Evolutionary conservation across 1,140 invertebrate genomes (phyloP), one percentile per base, ranked within the genome.

Genomic region (Pogonus chalceus): DNA sequence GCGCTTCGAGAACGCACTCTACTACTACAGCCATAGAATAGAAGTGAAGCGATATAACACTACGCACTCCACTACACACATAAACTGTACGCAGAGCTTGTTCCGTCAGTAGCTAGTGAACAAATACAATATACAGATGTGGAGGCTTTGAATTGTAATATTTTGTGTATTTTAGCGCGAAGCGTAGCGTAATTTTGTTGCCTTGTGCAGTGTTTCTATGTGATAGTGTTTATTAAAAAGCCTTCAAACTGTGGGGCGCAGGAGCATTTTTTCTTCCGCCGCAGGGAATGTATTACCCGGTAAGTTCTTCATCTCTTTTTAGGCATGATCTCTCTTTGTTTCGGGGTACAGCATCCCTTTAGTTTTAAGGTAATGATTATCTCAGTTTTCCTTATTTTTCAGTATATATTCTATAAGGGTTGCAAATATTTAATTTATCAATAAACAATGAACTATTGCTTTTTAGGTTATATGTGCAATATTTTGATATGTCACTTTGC

Each of bases 211-310:
- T 62, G 57, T 61, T 60, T 58, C 60, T 63, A 56, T 60, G 58
- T 62, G 62, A 56, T 52, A 60, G 57, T 54, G 56, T 62, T 65
- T 63, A 56, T 56, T 35, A 79, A 80, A 84, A 82, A 85, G 82
- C 85, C 81, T 81, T 83, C 88, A 90, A 90, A 82, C 87, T 91
- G 87, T 91, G 88, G 88, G 87, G 87, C 78, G 86, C 88, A 79
- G 87, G 87, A 77, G 85, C 87, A 75, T 90, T 88, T 79, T 88
- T 90, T 77, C 84, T 91, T 82, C 85, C 87, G 82, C 85, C 86
- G 74, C 87, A 90, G 83, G 87, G 87, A 81, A 87, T 90, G 82
- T 91, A 90, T 78, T 91, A 90, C 80, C 87, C 86, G 82, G 88
- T 90, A 80, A 90, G 87, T 85, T 72, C n/a, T n/a, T 65, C 49